These are phyloP conservation scores for Choloepus didactylus DNA, from an alignment of 2,797 vertebrate genomes.

Conservation along the genomic window DNA sequence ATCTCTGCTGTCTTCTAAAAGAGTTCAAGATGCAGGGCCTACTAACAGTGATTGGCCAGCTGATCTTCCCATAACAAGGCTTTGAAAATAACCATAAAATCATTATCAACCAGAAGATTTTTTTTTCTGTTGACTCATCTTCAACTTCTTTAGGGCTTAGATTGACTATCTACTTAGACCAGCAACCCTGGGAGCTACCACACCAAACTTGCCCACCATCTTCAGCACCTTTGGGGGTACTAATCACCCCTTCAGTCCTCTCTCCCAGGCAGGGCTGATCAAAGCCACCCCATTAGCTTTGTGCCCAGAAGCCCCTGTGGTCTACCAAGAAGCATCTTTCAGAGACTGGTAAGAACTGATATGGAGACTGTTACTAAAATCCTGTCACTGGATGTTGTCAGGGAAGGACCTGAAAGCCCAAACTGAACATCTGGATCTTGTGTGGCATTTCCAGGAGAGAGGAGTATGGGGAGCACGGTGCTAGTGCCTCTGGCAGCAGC, in stretches of 20 bases:
- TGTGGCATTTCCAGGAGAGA: background rate
- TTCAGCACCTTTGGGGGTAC: background rate
- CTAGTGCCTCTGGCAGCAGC: background rate
- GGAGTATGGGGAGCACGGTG: accelerated
- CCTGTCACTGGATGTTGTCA: background rate
- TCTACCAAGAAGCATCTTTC: background rate
- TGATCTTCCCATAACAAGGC: background rate
- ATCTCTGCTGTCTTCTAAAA: background rate
- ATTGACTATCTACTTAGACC: background rate
- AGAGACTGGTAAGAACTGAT: background rate
- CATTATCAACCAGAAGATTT: background rate
- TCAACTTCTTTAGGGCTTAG: background rate
- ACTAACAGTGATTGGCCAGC: background rate
- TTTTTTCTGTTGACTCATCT: background rate
- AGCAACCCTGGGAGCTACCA: background rate
- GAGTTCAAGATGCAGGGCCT: background rate
- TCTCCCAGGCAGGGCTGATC: background rate
- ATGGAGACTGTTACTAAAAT: background rate
- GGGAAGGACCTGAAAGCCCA: background rate
- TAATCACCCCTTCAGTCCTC: background rate
- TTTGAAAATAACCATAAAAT: background rate
- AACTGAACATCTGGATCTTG: accelerated
- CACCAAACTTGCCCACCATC: background rate
- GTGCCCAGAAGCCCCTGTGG: background rate
- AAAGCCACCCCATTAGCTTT: background rate